Base-by-base conservation (phyloP, 1,140 invertebrate species). In the Hycleus phaleratus region DNA sequence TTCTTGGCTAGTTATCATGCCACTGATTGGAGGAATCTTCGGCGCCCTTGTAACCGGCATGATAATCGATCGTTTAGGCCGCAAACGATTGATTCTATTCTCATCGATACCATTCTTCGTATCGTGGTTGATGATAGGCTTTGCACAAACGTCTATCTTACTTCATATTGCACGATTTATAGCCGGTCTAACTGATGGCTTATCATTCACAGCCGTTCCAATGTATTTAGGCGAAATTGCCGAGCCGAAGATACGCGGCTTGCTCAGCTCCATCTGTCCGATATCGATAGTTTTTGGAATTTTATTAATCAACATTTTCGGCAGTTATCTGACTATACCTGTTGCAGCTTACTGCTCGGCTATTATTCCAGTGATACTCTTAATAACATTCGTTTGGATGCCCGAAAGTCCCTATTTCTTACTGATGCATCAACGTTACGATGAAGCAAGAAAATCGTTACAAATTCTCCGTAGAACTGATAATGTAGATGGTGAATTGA, bases 141-240 rank as follows among this genome's bases (percentile, higher is more conserved):
- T 79, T 40, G 75, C 78, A 2, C 68, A 70, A 47, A 76, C 75
- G 5, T 72, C 79, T 0, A 50, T 66, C 0, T 75, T 74, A 24
- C 73, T 83, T 8, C 83, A 83, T 62, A 64, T 77, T 5, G 58
- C 49, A 4, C n/a, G 49, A n/a, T 63, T 60, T 26, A 6, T 63
- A 10, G 62, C 55, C 5, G 53, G 65, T 26, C 52, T 63, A 12
- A 59, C 85, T 0, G 79, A 88, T 55, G 84, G 83, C 5, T 81
- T 84, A 46, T 76, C 82, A 6, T 85, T 82, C 56, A 79, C 81
- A 5, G 74, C 77, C 5, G 81, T 81, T 18, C 81, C 83, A 0
- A 79, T 85, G 70, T 85, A 82, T 65, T 70, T 86, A 24, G 79
- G 81, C 53, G 83, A 86, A 75, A 78, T 88, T 39, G 77, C 86